A percentile compares a stretch with the other conserved stretches of the same genome.
phyloP scores from a whole-genome alignment of 2,888 invertebrate species.

The Oligia fasciuncula region DNA sequence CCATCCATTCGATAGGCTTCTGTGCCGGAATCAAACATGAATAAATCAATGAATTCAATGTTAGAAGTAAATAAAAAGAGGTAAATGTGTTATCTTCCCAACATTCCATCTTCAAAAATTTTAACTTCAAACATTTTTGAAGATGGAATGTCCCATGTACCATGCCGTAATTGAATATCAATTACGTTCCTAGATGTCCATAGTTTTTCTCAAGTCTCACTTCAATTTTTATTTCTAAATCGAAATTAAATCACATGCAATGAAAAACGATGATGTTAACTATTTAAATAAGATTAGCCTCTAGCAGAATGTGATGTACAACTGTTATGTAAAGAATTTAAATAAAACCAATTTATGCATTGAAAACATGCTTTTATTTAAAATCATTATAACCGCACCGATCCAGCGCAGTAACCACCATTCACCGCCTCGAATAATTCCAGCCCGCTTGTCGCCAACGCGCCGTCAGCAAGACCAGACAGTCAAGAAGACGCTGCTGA shows the following conservation, averaged over 20 bases:
- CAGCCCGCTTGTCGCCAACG: too few relatives aligned
- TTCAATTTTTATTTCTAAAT: background rate
- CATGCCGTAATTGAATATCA: too few relatives aligned
- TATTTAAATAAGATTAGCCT: background rate
- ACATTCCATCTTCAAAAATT: background rate
- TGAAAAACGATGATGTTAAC: background rate
- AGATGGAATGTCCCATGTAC: too few relatives aligned
- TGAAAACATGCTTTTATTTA: background rate
- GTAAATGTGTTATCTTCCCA: background rate
- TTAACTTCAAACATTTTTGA: too few relatives aligned
- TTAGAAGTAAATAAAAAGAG: background rate
- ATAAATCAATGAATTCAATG: background rate
- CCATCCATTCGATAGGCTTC: background rate
- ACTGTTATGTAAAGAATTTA: background rate
- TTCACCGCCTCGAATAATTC: too few relatives aligned
- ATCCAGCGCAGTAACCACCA: too few relatives aligned
- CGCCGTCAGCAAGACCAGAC: too few relatives aligned
- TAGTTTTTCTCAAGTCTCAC: background rate
- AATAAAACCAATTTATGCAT: conserved; percentile 7
- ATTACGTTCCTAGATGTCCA: background rate
- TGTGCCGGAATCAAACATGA: background rate
- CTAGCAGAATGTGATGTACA: background rate
- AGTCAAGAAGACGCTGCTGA: too few relatives aligned
- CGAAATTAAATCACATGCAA: background rate
- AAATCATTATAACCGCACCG: background rate